Evolutionary conservation across 2,888 invertebrate species (phyloP), one percentile per base, ranked within the genome.

Genomic region (Nemotelus pantherinus): DNA sequence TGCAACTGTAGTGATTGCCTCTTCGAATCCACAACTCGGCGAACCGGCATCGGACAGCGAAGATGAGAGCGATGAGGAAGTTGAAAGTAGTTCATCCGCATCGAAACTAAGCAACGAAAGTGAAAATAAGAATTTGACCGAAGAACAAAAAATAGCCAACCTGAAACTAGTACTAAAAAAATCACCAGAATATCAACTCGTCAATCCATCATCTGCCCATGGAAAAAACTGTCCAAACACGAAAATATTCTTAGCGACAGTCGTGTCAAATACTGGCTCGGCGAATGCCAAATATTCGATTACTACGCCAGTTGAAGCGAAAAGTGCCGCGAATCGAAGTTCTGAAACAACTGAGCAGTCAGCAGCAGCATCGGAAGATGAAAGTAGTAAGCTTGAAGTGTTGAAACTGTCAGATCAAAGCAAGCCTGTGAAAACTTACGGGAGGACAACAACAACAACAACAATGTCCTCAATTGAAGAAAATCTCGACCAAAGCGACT

Each of bases 131-230:
- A 57, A 3, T 58, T 53, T 48, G 3, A 4, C 77, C 50, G 74
- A 74, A 48, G 76, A 58, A 65, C n/a, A 47, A 2, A 76, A 76
- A 43, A 10, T 25, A 5, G 9, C 78, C 45, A 78, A 78, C 70
- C 68, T 79, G 25, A 79, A 79, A 65, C 55, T 79, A 43, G 78
- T 79, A 25, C 43, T 79, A 9, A 79, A 78, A 77, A 78, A 78
- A 53, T 74, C 79, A 25, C 74, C 76, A 3, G 57, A 72, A 9
- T 77, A 55, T 48, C 68, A 79, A 55, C 41, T 76, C 5, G 55
- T 76, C 39, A 70, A 63, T 45, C 72, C 76, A 39, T 65, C 76
- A 60, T 2, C 67, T n/a, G 47, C 76, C 44, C 77, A 77, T 45
- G 50, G 74, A 2, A 79, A 79, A 70, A 68, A 57, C 48, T 44